Evolutionary conservation across 1,140 invertebrate genomes (phyloP).

Genomic region (Ceratosolen solmsi): DNA sequence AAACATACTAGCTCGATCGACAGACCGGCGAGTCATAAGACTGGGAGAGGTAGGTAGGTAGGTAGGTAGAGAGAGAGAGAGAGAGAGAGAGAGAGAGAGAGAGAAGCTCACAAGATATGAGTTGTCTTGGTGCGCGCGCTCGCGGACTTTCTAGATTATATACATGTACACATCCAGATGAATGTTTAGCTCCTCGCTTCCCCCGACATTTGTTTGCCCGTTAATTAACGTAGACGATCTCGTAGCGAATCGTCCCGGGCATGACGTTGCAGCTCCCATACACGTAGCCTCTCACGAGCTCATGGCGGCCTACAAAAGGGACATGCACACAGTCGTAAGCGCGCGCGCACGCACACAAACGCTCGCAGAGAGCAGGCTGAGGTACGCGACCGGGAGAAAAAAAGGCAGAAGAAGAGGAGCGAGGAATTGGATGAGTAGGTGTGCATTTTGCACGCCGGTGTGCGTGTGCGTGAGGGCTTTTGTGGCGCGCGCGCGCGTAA

Average conservation of each 20-base stretch:
- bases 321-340: too few relatives aligned
- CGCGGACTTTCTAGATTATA: slow-evolving; percentile 48
- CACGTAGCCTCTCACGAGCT: background rate
- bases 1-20: slow-evolving; percentile 52
- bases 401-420: too few relatives aligned
- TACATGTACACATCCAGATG: background rate
- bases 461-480: too few relatives aligned
- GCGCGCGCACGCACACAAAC: too few relatives aligned
- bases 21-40: slow-evolving; percentile 41
- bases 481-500: background rate
- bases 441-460: background rate
- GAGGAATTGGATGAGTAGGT: background rate
- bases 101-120: background rate
- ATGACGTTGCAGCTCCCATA: slow-evolving; percentile 50
- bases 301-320: background rate
- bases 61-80: background rate
- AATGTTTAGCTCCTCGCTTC: slow-evolving; percentile 29
- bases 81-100: background rate
- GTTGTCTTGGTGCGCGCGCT: background rate
- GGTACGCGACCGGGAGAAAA: background rate
- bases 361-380: too few relatives aligned
- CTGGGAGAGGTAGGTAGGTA: background rate
- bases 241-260: slow-evolving; percentile 49
- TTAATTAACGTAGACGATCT: slow-evolving; percentile 57
- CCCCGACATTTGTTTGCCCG: slow-evolving; percentile 55